Conservation (phyloP, 2,888 invertebrate species). For the Altica lythri region DNA sequence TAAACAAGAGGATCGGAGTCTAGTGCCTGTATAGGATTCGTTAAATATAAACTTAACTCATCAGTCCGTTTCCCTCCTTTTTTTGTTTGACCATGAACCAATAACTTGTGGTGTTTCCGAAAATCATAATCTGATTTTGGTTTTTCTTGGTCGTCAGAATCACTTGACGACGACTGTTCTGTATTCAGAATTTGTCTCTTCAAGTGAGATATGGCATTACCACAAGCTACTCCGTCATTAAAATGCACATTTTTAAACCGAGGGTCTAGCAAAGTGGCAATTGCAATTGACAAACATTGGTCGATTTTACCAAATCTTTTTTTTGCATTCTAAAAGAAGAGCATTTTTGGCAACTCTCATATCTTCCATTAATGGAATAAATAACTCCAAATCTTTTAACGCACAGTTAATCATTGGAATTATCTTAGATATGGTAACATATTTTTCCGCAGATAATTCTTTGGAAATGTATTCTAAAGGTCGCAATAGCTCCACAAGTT, state of each 20-base stretch:
- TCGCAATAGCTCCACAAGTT: too few species aligned
- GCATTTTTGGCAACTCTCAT: too few species aligned
- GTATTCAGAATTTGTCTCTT: background rate
- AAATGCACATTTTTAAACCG: background rate
- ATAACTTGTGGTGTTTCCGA: background rate
- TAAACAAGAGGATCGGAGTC: background rate
- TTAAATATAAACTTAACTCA: background rate
- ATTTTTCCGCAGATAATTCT: background rate
- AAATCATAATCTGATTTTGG: background rate
- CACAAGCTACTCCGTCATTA: background rate
- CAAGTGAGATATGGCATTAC: background rate
- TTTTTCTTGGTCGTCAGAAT: background rate
- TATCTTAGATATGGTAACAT: too few species aligned
- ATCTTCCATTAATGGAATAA: too few species aligned
- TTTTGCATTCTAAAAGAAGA: too few species aligned
- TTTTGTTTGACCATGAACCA: background rate
- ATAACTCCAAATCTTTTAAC: too few species aligned
- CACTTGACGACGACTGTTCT: slow-evolving; percentile 2
- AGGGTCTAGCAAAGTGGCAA: background rate
- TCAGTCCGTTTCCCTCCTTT: background rate
- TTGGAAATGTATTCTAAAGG: background rate
- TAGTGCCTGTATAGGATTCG: background rate
- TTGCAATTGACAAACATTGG: background rate
- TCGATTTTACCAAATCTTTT: too few species aligned
- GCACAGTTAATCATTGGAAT: too few species aligned